phyloP scores from a whole-genome alignment of 2,113 vertebrate species.

The Nestor notabilis region DNA sequence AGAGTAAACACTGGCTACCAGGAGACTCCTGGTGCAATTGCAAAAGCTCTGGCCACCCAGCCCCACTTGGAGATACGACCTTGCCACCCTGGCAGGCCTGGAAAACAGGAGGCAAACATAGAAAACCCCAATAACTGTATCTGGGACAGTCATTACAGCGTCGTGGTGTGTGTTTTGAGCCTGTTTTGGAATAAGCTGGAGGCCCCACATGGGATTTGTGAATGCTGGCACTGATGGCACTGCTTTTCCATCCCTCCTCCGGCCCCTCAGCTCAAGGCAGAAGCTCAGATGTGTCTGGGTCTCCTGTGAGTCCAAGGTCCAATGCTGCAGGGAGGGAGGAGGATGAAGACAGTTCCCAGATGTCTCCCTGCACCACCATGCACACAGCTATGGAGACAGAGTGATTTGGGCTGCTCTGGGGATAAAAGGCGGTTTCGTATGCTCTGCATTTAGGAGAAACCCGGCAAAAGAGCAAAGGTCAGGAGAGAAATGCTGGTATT shows the following conservation, averaged over 20 bases:
- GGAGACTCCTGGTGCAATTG: neutral
- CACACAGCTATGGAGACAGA: fast-evolving
- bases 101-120: neutral
- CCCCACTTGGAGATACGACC: neutral
- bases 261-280: neutral
- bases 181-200: neutral
- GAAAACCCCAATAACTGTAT: neutral
- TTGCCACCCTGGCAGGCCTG: neutral
- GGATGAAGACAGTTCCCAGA: neutral
- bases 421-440: neutral
- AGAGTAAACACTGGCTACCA: conserved; percentile 14
- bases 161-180: fast-evolving
- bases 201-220: neutral
- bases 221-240: neutral
- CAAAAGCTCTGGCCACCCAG: neutral
- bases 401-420: fast-evolving
- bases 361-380: too few species aligned
- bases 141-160: neutral
- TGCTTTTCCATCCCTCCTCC: neutral
- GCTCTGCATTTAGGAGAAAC: conserved; percentile 67
- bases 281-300: neutral
- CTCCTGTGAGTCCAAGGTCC: neutral
- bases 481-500: conserved; percentile 59
- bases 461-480: conserved; percentile 66
- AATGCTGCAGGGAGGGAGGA: neutral